These are phyloP conservation scores for Andricus grossulariae DNA, from an alignment of 1,140 invertebrate genomes.

Conservation along the genomic window DNA sequence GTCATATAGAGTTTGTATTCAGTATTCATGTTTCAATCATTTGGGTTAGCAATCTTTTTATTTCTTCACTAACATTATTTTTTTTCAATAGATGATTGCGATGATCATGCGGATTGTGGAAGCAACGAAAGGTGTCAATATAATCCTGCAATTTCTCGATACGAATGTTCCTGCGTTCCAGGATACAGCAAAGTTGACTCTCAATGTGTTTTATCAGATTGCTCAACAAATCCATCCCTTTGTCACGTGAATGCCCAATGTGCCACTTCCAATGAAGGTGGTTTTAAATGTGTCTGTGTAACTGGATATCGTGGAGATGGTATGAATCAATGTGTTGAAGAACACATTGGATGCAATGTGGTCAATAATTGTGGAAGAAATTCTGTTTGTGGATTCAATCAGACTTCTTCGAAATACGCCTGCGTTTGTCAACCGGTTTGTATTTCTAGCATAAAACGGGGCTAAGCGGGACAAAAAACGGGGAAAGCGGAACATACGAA, in stretches of 20 bases:
- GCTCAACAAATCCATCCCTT: constrained; percentile 69
- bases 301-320: constrained; percentile 88
- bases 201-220: constrained; percentile 76
- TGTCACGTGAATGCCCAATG: constrained; percentile 83
- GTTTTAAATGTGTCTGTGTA: constrained; percentile 87
- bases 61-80: constrained; percentile 33
- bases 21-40: background rate
- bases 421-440: constrained; percentile 77
- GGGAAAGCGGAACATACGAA: too few species aligned
- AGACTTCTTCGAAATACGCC: constrained; percentile 70
- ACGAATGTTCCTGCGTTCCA: constrained; percentile 83
- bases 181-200: constrained; percentile 77
- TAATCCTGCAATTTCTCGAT: constrained; percentile 76
- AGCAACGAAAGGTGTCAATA: constrained; percentile 86
- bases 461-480: too few species aligned
- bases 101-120: constrained; percentile 82
- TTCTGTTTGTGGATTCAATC: constrained; percentile 88
- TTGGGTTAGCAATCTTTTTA: background rate
- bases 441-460: background rate
- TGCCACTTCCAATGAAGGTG: constrained; percentile 71
- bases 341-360: constrained; percentile 85
- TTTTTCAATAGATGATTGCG: constrained; percentile 79
- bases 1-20: constrained; percentile 25
- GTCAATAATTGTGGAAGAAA: constrained; percentile 89
- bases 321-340: constrained; percentile 79